Evolutionary conservation across 2,113 vertebrate species (phyloP).

Genomic region (Falco punctatus): DNA sequence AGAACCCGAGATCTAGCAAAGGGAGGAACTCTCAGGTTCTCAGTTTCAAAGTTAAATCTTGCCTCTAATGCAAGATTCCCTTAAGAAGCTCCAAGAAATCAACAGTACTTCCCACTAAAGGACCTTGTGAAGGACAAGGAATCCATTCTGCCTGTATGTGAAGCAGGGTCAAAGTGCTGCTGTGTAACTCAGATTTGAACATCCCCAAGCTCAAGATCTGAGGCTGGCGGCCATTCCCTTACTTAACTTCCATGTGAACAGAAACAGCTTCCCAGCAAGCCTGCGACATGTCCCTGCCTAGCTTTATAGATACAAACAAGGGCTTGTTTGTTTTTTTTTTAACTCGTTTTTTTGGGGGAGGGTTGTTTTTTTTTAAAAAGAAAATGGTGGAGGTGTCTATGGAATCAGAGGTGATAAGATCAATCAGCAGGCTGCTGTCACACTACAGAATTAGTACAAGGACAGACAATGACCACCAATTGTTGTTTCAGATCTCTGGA

Average conservation of each 20-base stretch:
- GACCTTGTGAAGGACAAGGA: neutral
- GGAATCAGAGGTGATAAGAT: neutral
- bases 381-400: neutral
- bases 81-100: neutral
- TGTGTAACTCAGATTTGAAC: neutral
- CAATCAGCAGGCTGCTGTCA: neutral
- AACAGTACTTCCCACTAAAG: neutral
- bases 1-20: neutral
- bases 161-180: neutral
- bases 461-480: neutral
- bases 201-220: neutral
- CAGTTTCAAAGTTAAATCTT: neutral
- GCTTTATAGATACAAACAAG: neutral
- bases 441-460: neutral
- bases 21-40: neutral
- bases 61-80: neutral
- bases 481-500: neutral
- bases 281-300: neutral
- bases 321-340: neutral
- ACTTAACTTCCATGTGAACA: neutral
- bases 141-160: neutral
- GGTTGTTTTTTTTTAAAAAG: neutral
- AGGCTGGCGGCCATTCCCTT: neutral
- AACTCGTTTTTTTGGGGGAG: too few species aligned
- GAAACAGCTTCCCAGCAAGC: neutral